Base-by-base conservation (phyloP, 35 echinoderm and acorn worm genomes). In the Anneissia japonica region DNA sequence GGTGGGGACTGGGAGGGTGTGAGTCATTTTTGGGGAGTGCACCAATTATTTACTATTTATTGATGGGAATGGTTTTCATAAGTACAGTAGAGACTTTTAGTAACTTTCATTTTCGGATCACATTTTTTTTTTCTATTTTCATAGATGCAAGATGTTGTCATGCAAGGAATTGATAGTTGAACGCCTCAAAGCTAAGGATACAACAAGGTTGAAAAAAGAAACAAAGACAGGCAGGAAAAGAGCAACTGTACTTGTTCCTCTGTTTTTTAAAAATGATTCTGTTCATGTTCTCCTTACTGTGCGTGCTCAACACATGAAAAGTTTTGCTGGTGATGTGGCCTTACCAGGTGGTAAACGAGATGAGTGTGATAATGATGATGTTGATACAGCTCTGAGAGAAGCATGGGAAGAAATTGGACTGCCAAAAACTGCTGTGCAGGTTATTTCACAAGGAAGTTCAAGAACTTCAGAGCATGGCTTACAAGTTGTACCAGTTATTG, bases 281-380 rank as follows among this genome's bases (percentile, higher is more conserved):
- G 72, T 92, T 19, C 74, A 90, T 32, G 85, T 93, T 28, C 46
- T 97, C 31, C 38, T 97, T 16, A 97, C 94, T 17, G 85, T 92
- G 33, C 84, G 94, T 76, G 76, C 94, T n/a, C 35, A 39, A 32
- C 37, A 86, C 38, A 56, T 97, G 82, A 39, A 88, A 30, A 82
- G 82, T 30, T 85, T 89, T 37, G 79, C 79, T 14, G 94, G 94
- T 0, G 91, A 93, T n/a, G 94, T 97, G 1, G 79, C 94, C 0
- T 93, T 93, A 82, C 91, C 94, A 0, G 94, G 94, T 32, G 94
- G 94, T 26, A 93, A 91, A 73, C 32, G 81, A 40, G 94, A 97
- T 84, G 41, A 76, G 31, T 26, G 3, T 35, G 94, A 97, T 75
- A 35, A 37, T 51, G 91, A 93, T 77, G 33, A 90, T 19, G 46